Evolutionary conservation across 2,888 invertebrate species (phyloP).

Genomic region (Phengaris arion): DNA sequence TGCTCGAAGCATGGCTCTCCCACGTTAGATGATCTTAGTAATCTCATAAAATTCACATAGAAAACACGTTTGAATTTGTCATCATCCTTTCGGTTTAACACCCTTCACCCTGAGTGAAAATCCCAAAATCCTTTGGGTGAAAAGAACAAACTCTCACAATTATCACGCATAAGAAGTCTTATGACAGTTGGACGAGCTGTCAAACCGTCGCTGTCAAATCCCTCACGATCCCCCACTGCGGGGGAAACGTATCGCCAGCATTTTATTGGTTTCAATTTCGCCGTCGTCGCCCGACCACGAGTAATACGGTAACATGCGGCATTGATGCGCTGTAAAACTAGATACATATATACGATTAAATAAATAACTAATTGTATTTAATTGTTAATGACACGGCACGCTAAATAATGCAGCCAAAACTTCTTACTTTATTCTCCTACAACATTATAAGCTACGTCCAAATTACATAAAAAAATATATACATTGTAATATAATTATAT

Average conservation of each 20-base stretch:
- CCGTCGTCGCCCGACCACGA: constrained; percentile 61
- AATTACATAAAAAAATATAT: too few relatives aligned
- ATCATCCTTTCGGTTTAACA: not conserved
- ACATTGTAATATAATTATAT: too few relatives aligned
- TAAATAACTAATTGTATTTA: too few relatives aligned
- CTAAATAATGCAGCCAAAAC: too few relatives aligned
- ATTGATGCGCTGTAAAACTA: constrained; percentile 9
- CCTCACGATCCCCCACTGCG: constrained; percentile 55
- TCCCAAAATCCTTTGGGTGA: not conserved
- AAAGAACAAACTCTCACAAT: not conserved
- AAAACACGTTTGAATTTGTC: too few relatives aligned
- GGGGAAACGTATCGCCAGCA: constrained; percentile 72
- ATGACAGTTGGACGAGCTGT: constrained; percentile 52
- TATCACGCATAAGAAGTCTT: constrained; percentile 60
- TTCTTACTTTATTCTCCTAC: too few relatives aligned
- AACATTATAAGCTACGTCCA: too few relatives aligned
- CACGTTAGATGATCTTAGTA: too few relatives aligned
- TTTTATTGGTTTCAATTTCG: constrained; percentile 78
- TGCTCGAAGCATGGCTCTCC: too few relatives aligned
- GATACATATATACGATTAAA: not conserved
- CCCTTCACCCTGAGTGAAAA: not conserved
- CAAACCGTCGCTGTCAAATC: constrained; percentile 62
- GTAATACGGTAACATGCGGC: constrained; percentile 52
- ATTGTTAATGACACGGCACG: too few relatives aligned
- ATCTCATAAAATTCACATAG: too few relatives aligned